These are phyloP conservation scores for Choloepus didactylus DNA, from an alignment of 2,797 vertebrate species.

Conservation along the genomic window DNA sequence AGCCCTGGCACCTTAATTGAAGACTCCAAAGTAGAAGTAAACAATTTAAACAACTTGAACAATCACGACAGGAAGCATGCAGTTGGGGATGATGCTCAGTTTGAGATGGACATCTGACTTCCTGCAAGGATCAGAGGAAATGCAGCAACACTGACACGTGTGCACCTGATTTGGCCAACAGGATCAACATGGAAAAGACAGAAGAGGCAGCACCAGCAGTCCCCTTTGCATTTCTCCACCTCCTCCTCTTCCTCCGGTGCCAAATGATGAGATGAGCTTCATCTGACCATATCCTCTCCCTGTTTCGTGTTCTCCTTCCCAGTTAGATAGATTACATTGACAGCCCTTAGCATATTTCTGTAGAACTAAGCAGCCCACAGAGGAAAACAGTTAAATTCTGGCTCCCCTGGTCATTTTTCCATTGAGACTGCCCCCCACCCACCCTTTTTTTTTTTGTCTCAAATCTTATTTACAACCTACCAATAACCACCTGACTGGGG, in stretches of 20 bases:
- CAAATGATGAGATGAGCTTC: too few species aligned
- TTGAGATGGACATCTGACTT: too few species aligned
- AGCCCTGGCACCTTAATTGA: too few species aligned
- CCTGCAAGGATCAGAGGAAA: too few species aligned
- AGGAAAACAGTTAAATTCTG: constrained; percentile 62
- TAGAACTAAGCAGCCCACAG: constrained; percentile 62
- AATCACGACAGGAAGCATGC: too few species aligned
- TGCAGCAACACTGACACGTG: too few species aligned
- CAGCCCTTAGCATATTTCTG: constrained; percentile 63
- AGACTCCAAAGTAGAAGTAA: too few species aligned
- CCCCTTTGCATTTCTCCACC: constrained; percentile 41
- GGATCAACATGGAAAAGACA: constrained; percentile 87
- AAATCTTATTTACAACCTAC: constrained; percentile 57
- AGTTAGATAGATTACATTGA: constrained; percentile 65
- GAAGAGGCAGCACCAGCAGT: constrained; percentile 66
- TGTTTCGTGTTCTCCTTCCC: background rate
- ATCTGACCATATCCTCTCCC: constrained; percentile 22
- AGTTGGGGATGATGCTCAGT: too few species aligned
- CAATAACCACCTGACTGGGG: too few species aligned
- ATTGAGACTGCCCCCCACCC: background rate
- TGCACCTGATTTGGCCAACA: constrained; percentile 92
- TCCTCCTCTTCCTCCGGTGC: constrained; percentile 90
- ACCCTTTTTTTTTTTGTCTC: background rate
- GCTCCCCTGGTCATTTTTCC: constrained; percentile 65
- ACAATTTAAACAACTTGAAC: too few species aligned